Base-by-base conservation (phyloP, 2,888 invertebrate genomes). In the Seladonia tumulorum region DNA sequence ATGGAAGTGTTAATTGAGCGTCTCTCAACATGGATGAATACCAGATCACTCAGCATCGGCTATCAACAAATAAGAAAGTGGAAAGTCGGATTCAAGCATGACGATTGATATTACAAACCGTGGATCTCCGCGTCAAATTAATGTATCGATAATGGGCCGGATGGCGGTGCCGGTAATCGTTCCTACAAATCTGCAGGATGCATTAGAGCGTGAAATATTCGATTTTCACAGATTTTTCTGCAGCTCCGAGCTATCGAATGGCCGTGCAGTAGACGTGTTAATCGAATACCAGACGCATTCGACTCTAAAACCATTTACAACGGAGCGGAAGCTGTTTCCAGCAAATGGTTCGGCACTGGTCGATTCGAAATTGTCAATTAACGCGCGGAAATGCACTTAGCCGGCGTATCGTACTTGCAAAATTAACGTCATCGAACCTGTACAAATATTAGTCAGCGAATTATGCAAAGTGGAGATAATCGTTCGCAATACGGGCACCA, bases 161-260 rank as follows among this genome's bases (percentile, higher is more conserved):
- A 47, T 25, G 49, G 71, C 53, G 71, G 71, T 25, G 49, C 73
- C 73, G 57, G 39, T 60, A 68, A 53, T 74, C 79, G 39, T 47
- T 25, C 16, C 63, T 25, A 60, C 60, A 14, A 82, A 79, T 47
- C 79, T 39, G 12, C 39, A 4, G 7, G 39, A 29, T 71, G 22
- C 82, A 49, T 71, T 71, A 71, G 49, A 71, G 35, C 66, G 35
- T 35, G 22, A 18, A 29, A 35, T 22, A 66, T 66, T 66, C 18
- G 35, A 66, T 66, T 66, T 35, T 18, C 35, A 35, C 3, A 0
- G 35, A 35, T 35, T 35, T 66, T 63, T 22, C 35, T 10, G 22
- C 35, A 66, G 35, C 10, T 8, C 35, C 66, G 22, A 22, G 16
- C 35, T 22, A n/a, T n/a, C 8, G 22, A 29, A 18, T 18, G 25